phyloP scores from a whole-genome alignment of 1,140 invertebrate genomes.

The Bombus haemorrhoidalis region DNA sequence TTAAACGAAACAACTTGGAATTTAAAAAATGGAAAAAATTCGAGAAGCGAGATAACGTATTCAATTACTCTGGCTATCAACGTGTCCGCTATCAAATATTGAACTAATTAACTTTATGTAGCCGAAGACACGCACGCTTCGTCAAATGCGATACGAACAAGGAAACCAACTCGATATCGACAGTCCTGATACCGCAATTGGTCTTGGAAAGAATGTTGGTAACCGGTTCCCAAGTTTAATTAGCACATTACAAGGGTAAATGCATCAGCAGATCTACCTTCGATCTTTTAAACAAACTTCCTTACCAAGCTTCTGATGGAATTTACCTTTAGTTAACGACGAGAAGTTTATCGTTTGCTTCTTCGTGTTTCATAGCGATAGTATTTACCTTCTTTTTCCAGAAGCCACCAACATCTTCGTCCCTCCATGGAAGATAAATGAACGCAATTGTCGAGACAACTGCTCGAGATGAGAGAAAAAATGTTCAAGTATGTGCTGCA shows the following conservation, averaged over 20 bases:
- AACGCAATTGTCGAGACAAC: constrained; percentile 5
- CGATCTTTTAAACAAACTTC: not conserved
- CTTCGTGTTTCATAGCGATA: not conserved
- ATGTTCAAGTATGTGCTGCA: not conserved
- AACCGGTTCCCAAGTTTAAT: constrained; percentile 28
- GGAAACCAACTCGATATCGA: not conserved
- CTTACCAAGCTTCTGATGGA: not conserved
- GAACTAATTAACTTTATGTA: not conserved
- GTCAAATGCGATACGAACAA: not conserved
- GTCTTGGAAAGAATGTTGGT: not conserved
- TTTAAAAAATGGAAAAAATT: not conserved
- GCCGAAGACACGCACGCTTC: not conserved
- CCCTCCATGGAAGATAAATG: not conserved
- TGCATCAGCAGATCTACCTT: not conserved
- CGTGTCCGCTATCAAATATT: not conserved
- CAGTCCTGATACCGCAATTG: not conserved
- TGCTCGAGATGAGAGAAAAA: not conserved
- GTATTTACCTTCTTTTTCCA: not conserved
- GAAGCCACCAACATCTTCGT: not conserved
- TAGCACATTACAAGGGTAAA: constrained; percentile 11
- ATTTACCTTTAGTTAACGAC: constrained; percentile 10
- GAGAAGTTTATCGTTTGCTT: no score
- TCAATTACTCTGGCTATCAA: not conserved
- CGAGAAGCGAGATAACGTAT: not conserved
- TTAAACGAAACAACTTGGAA: not conserved